These are phyloP conservation scores for Pao palembangensis DNA, from an alignment of 2,113 vertebrate genomes.

Conservation along the genomic window DNA sequence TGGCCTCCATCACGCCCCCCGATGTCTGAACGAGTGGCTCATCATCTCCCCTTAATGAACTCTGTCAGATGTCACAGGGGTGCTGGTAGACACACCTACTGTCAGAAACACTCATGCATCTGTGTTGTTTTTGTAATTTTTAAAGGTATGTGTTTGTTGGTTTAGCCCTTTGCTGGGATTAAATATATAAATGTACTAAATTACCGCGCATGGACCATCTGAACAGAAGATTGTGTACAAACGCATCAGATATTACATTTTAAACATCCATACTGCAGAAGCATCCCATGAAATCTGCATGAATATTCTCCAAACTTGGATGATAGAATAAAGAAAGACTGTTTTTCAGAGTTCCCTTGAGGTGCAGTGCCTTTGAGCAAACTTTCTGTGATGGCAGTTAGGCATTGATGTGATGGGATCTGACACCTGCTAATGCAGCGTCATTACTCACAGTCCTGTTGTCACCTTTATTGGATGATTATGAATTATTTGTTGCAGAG, in stretches of 20 bases:
- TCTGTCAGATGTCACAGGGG: conserved; percentile 29
- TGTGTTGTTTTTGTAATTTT: no score
- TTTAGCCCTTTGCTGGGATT: no score
- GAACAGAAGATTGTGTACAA: no score
- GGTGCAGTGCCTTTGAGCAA: neutral
- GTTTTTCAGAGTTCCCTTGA: conserved; percentile 6
- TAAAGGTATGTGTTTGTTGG: no score
- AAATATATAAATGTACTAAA: no score
- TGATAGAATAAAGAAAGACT: no score
- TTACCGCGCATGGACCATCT: no score
- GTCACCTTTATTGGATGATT: conserved; percentile 6
- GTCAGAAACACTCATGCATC: neutral
- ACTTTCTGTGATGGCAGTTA: neutral
- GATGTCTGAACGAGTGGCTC: conserved; percentile 34
- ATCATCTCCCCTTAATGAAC: conserved; percentile 42
- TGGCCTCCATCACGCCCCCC: conserved; percentile 32
- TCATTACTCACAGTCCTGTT: conserved; percentile 7
- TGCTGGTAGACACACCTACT: conserved; percentile 12
- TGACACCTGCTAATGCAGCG: conserved; percentile 22
- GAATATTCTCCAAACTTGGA: no score
- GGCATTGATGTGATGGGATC: conserved; percentile 10
- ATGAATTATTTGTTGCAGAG: no score
- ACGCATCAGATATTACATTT: no score
- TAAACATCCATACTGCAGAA: no score
- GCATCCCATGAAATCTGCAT: no score